Percentiles rank a stretch among this genome's conserved stretches.
phyloP scores from a whole-genome alignment of 2,888 invertebrate species.

The Sisyra terminalis region DNA sequence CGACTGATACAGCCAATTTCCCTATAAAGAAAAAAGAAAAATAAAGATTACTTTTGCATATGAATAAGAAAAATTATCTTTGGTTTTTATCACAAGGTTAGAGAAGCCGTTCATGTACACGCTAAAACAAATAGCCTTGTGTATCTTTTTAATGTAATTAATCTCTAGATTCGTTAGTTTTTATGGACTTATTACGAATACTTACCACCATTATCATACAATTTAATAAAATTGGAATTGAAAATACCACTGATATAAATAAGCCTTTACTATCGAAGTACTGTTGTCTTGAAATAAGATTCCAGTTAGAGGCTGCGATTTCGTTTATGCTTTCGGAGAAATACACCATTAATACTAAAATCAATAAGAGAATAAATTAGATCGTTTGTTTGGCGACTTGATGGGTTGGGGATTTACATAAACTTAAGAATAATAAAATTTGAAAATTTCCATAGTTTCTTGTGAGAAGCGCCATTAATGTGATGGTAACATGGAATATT shows the following conservation, averaged over 20 bases:
- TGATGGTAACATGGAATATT: slow-evolving; percentile 58
- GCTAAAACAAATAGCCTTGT: too few relatives aligned
- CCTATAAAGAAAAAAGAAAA: slow-evolving; percentile 34
- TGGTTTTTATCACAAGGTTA: slow-evolving; percentile 3
- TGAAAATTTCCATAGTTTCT: slow-evolving; percentile 78
- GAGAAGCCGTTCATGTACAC: neutral
- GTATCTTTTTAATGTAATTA: too few relatives aligned
- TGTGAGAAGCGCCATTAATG: slow-evolving; percentile 62
- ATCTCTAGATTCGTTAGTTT: too few relatives aligned
- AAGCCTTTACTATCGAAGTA: slow-evolving; percentile 89
- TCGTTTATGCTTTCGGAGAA: slow-evolving; percentile 84
- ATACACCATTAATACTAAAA: slow-evolving; percentile 71
- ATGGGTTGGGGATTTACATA: slow-evolving; percentile 43
- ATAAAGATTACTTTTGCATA: neutral
- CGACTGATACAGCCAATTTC: slow-evolving; percentile 79
- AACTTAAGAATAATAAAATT: slow-evolving; percentile 60
- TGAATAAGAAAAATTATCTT: neutral
- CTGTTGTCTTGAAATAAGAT: slow-evolving; percentile 74
- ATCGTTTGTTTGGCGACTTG: neutral
- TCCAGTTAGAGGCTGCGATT: slow-evolving; percentile 76
- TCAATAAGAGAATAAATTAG: slow-evolving; percentile 13
- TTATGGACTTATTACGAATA: slow-evolving; percentile 17
- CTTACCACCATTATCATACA: slow-evolving; percentile 91
- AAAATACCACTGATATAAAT: slow-evolving; percentile 86
- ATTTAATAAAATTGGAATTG: slow-evolving; percentile 80